A percentile compares a stretch with the other conserved stretches of the same genome.
phyloP scores from a whole-genome alignment of 2,113 vertebrate species.

The Apaloderma vittatum region DNA sequence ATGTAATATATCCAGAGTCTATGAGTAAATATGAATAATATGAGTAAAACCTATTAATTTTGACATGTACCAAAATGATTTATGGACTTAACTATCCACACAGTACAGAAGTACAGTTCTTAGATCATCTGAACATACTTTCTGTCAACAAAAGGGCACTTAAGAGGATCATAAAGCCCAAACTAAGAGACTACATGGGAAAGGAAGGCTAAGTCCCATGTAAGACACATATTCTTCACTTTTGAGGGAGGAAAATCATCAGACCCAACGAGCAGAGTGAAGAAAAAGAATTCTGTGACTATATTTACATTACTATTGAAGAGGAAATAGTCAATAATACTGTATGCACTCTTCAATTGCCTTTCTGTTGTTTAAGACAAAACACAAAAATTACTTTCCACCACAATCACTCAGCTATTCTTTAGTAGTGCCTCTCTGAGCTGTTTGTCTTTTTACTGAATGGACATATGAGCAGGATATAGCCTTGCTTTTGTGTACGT shows the following conservation, averaged over 20 bases:
- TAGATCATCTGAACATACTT: background rate
- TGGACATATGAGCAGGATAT: background rate
- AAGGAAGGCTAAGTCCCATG: background rate
- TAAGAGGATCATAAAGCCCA: background rate
- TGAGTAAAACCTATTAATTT: background rate
- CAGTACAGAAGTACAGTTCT: background rate
- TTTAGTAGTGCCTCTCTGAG: background rate
- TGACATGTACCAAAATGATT: background rate
- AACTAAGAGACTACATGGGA: background rate
- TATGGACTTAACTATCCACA: background rate
- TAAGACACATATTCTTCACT: background rate
- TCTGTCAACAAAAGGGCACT: background rate
- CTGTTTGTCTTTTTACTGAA: background rate
- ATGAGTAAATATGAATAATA: background rate
- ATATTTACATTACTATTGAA: background rate
- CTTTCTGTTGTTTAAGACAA: background rate
- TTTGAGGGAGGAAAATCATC: background rate
- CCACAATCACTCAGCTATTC: background rate
- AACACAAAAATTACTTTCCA: background rate
- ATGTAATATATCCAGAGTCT: background rate
- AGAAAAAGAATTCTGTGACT: background rate
- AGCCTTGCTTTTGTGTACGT: background rate
- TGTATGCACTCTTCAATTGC: background rate
- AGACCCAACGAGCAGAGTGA: background rate
- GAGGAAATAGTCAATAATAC: background rate